Evolutionary conservation across 2,113 vertebrate species (phyloP).

Genomic region (Oryzias curvinotus): DNA sequence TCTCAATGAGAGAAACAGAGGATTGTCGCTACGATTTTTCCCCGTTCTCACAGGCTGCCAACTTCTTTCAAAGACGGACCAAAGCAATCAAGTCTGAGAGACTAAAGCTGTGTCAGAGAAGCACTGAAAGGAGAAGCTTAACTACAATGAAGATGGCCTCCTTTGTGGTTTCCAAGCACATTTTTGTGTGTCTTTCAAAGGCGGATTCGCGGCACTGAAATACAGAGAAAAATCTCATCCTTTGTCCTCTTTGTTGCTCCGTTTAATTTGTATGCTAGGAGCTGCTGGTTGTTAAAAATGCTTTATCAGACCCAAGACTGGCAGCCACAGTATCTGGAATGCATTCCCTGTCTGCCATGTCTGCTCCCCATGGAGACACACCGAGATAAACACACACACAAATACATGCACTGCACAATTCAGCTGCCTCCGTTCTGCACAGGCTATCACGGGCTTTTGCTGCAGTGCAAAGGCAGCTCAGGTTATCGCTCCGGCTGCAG

Average conservation of each 20-base stretch:
- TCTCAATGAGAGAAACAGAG: too few species aligned
- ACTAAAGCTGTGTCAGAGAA: conserved; percentile 26
- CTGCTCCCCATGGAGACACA: conserved; percentile 47
- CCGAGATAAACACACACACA: conserved; percentile 31
- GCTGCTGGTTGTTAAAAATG: conserved; percentile 29
- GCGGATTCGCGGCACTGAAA: not conserved
- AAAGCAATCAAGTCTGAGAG: conserved; percentile 24
- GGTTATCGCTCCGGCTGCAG: conserved; percentile 7
- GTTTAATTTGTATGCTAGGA: conserved; percentile 47
- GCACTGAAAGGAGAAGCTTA: not conserved
- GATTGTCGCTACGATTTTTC: too few species aligned
- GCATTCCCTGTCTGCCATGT: conserved; percentile 51
- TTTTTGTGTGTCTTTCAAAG: conserved; percentile 9
- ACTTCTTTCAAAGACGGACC: not conserved
- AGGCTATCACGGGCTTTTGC: conserved; percentile 13
- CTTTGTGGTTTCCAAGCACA: conserved; percentile 11
- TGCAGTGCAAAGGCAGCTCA: conserved; percentile 9
- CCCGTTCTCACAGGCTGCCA: too few species aligned
- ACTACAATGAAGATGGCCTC: conserved; percentile 12
- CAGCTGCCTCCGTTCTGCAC: conserved; percentile 15
- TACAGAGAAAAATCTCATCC: not conserved
- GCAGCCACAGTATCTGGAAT: conserved; percentile 47
- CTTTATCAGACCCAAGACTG: conserved; percentile 44
- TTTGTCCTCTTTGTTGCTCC: conserved; percentile 23
- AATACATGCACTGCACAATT: conserved; percentile 11